These are phyloP conservation scores for Xenopus laevis DNA, from an alignment of 2,113 vertebrate species.

Conservation along the genomic window DNA sequence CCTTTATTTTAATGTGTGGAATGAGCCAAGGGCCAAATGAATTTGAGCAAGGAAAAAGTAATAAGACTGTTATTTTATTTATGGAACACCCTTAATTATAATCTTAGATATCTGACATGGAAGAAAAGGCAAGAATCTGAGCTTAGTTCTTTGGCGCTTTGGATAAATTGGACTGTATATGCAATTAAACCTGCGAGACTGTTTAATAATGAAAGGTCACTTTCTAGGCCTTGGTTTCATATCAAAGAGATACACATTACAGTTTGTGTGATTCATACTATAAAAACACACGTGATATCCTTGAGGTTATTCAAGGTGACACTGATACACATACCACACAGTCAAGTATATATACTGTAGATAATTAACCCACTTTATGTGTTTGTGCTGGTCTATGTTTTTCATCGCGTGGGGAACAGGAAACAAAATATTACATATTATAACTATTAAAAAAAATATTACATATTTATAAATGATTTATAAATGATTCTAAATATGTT, in stretches of 20 bases:
- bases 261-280: slow-evolving; percentile 27
- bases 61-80: neutral
- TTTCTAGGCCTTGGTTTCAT: slow-evolving; percentile 17
- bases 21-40: slow-evolving; percentile 20
- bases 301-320: slow-evolving; percentile 33
- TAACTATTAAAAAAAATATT: no score
- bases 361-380: no score
- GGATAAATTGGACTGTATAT: slow-evolving; percentile 7
- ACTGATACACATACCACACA: neutral
- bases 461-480: no score
- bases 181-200: neutral
- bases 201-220: slow-evolving; percentile 17
- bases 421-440: no score
- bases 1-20: slow-evolving; percentile 24
- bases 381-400: no score
- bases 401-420: no score
- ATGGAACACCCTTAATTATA: neutral
- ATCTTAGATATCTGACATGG: neutral
- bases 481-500: no score
- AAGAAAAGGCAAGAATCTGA: slow-evolving; percentile 19
- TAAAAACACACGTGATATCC: slow-evolving; percentile 16
- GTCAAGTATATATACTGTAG: no score
- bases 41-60: neutral
- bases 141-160: slow-evolving; percentile 7
- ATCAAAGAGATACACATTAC: slow-evolving; percentile 30